Base-by-base conservation (phyloP, 2,113 vertebrate species). In the Paradoxurus hermaphroditus region DNA sequence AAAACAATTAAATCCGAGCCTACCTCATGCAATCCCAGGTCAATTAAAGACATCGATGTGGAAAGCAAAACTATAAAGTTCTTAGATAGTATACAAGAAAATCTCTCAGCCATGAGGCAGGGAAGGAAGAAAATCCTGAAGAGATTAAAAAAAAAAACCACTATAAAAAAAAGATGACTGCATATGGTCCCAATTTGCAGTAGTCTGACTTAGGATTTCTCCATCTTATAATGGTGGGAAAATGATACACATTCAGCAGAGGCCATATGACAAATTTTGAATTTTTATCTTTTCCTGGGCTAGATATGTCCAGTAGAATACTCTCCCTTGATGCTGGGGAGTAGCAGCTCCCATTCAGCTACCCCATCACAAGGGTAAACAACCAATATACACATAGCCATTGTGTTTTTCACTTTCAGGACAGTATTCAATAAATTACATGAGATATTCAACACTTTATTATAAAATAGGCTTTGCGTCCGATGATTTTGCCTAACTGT, bases 1-100 rank as follows among this genome's bases (percentile, higher is more conserved):
- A 93, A 93, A 96, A 82, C 12, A 94, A 77, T 41, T 51, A 65
- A 75, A 84, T 77, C 27, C 93, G 46, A 92, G 44, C 31, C 72
- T 34, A 19, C 7, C 19, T 73, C 34, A 67, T 13, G 51, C 67
- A 53, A 46, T 72, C 10, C 56, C 29, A 51, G 39, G 29, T 41
- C 21, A 89, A 44, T 78, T 56, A 86, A 67, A n/a, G 56, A 65
- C 2, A 34, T 53, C 62, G 41, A 39, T 56, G n/a, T 63, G 49
- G 84, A 83, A 89, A 46, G 14, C 19, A 75, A 97, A 96, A 82
- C 56, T 53, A 95, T 65, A 41, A 63, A 93, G 19, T 13, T 46
- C 65, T 90, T 67, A 78, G 16, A 44, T 18, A 88, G 14, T 34
- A 44, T 19, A 88, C 51, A 83, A 86, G 62, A 79, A 84, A 77